Base-by-base conservation (phyloP, 1,140 invertebrate species). In the Drosophila sucinea region DNA sequence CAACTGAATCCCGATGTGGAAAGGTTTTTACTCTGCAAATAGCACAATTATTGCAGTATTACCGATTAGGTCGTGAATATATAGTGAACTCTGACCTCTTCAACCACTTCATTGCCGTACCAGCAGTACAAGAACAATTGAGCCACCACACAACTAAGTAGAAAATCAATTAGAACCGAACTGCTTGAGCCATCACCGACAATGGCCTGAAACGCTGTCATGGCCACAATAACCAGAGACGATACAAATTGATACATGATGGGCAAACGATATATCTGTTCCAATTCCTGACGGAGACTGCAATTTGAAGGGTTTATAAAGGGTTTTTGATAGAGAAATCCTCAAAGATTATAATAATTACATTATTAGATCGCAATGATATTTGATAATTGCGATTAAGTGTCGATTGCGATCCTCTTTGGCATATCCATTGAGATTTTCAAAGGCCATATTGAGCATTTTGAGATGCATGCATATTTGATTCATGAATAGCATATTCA, bases 11-110 rank as follows among this genome's bases (percentile, higher is more conserved):
- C 81, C 25, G 71, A 76, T 1, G 63, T 73, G 2, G 74, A 51
- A 4, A 89, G 60, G 1, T 72, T 80, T 55, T 82, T 85, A 41
- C 79, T 89, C 81, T 89, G 54, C 10, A 62, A 32, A 47, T 25
- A 6, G 23, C 17, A 0, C 0, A 57, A 57, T 6, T 38, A n/a
- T 32, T 33, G n/a, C 1, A 17, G 32, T 35, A 1, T 30, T 30
- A 2, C 1, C 3, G 10, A 55, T 30, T 29, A 5, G 1, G 1
- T 30, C 2, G 1, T 2, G 17, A 0, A 55, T 30, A 10, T 4
- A 3, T 10, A 0, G 25, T 1, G 17, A 27, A 17, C 17, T 38
- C 33, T 32, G 17, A 55, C 30, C n/a, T 64, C 11, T 64, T 54
- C 51, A 10, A 54, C 62, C 8, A 79, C 73, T 47, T 76, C 68